A percentile compares a stretch with the other conserved stretches of the same genome.
These are phyloP conservation scores for Porites rus DNA, from an alignment of 92 coral and sea anemone genomes.

Conservation along the genomic window DNA sequence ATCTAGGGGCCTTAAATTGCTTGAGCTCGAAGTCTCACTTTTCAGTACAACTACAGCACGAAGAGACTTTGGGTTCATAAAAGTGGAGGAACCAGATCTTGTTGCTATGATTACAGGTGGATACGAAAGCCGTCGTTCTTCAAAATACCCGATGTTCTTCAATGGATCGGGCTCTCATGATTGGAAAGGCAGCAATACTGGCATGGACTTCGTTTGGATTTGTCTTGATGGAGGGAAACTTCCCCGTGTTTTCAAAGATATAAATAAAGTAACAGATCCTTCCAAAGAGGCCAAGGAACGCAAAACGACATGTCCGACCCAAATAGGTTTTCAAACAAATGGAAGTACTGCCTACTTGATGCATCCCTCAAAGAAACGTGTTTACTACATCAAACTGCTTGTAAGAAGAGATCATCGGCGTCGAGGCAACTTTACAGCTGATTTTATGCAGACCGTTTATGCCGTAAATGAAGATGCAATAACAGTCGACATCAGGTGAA, in stretches of 20 bases:
- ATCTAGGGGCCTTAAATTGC: not conserved
- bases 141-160: not conserved
- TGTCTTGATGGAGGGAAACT: constrained; percentile 13
- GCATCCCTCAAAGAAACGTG: not conserved
- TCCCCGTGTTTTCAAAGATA: not conserved
- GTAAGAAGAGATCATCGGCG: not conserved
- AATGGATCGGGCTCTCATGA: not conserved
- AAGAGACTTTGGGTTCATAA: constrained; percentile 23
- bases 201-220: constrained; percentile 9
- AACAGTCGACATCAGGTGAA: constrained; percentile 18
- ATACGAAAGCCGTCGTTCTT: not conserved
- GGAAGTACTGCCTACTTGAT: not conserved
- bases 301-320: not conserved
- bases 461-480: not conserved
- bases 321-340: no score
- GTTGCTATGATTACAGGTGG: not conserved
- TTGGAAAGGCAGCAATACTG: not conserved
- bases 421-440: not conserved
- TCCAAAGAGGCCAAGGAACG: not conserved
- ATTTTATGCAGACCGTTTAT: constrained; percentile 16
- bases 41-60: not conserved
- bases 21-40: constrained; percentile 23
- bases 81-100: constrained; percentile 2
- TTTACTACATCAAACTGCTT: constrained; percentile 26
- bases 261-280: not conserved